These are phyloP conservation scores for Erynnis tages DNA, from an alignment of 2,888 invertebrate genomes.

Conservation along the genomic window DNA sequence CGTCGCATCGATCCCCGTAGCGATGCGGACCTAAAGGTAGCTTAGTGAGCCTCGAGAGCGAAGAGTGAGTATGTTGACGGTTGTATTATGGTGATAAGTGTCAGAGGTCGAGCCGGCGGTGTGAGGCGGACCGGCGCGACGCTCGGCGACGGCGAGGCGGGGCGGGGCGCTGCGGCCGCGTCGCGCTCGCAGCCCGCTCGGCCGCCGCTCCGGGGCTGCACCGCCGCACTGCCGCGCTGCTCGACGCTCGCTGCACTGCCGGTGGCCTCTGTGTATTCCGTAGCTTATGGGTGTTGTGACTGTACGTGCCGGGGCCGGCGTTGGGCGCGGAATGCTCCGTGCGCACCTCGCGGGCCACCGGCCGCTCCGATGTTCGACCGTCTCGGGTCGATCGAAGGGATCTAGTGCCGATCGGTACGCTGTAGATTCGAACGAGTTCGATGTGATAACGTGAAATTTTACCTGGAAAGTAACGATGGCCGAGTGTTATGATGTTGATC, in stretches of 20 bases:
- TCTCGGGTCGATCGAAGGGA: too few relatives aligned
- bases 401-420: too few relatives aligned
- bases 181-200: conserved; percentile 24
- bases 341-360: too few relatives aligned
- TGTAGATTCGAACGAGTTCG: too few relatives aligned
- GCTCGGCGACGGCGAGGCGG: conserved; percentile 21
- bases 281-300: not conserved
- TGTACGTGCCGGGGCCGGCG: not conserved
- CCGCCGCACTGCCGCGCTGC: conserved; percentile 23
- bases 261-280: conserved; percentile 4
- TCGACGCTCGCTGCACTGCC: conserved; percentile 1
- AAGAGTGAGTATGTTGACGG: conserved; percentile 25
- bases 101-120: conserved; percentile 18
- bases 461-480: too few relatives aligned
- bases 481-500: too few relatives aligned
- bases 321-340: not conserved
- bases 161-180: conserved; percentile 4
- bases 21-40: conserved; percentile 3
- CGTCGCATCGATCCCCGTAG: not conserved
- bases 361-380: too few relatives aligned
- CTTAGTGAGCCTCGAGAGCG: not conserved
- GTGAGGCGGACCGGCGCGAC: conserved; percentile 10
- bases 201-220: not conserved
- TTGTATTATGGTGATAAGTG: conserved; percentile 17
- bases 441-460: too few relatives aligned